Conservation (phyloP, 2,888 invertebrate species). For the Cheilosia grossa region DNA sequence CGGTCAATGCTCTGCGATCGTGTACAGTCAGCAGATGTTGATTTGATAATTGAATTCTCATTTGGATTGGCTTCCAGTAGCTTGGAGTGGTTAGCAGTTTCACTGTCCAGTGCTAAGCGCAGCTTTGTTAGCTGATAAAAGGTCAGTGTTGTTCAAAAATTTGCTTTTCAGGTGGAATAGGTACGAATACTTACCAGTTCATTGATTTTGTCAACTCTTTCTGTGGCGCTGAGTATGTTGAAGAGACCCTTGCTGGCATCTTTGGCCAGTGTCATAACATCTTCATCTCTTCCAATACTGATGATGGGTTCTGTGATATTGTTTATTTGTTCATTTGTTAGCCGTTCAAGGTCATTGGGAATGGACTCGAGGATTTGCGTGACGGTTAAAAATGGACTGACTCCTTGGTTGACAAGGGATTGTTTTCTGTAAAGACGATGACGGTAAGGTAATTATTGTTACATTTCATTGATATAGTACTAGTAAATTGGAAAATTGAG, state of each 20-base stretch:
- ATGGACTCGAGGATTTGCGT: conserved; percentile 81
- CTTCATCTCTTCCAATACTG: conserved; percentile 86
- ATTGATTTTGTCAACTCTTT: conserved; percentile 91
- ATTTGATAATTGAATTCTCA: conserved; percentile 61
- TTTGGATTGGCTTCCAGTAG: conserved; percentile 79
- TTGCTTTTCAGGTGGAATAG: neutral
- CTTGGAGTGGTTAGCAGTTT: conserved; percentile 85
- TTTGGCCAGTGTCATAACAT: conserved; percentile 94
- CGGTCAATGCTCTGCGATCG: neutral
- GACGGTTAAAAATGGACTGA: conserved; percentile 85
- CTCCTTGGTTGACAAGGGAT: conserved; percentile 84
- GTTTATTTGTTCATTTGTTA: conserved; percentile 80
- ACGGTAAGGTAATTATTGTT: too few relatives aligned
- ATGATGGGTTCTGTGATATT: conserved; percentile 81
- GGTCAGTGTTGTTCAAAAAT: neutral
- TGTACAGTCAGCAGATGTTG: conserved; percentile 30
- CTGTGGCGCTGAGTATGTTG: conserved; percentile 87
- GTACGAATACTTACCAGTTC: conserved; percentile 87
- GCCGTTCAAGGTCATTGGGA: conserved; percentile 77
- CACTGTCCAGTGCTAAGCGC: conserved; percentile 89
- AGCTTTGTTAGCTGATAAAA: conserved; percentile 88
- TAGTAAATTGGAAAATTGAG: too few relatives aligned
- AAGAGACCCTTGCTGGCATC: conserved; percentile 93
- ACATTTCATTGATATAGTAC: too few relatives aligned
- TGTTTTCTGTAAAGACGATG: conserved; percentile 84